These are phyloP conservation scores for Poecilia latipinna DNA, from an alignment of 2,113 vertebrate genomes.

Conservation along the genomic window DNA sequence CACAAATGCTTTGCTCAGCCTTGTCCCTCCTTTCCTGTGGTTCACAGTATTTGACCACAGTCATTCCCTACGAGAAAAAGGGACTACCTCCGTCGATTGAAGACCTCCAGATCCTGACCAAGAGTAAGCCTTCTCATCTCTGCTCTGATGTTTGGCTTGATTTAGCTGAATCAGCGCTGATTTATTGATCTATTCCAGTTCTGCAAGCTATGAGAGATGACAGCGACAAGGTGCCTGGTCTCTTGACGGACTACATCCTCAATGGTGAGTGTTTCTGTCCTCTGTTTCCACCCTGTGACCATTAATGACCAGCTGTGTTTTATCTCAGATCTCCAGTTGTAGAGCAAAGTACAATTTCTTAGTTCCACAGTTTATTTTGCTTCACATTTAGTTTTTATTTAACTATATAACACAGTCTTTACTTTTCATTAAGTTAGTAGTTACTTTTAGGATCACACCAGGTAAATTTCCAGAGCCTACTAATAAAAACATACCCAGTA, in stretches of 20 bases:
- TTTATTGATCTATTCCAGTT: conserved; percentile 75
- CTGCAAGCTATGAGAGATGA: conserved; percentile 95
- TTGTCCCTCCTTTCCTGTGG: neutral
- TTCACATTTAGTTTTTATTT: too few relatives aligned
- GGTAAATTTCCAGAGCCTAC: too few relatives aligned
- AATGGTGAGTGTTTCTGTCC: conserved; percentile 83
- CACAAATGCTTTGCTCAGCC: neutral
- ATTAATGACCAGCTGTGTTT: neutral
- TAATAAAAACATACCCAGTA: too few relatives aligned
- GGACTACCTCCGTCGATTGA: conserved; percentile 89
- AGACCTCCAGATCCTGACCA: conserved; percentile 95
- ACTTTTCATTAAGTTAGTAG: neutral
- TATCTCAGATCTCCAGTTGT: neutral
- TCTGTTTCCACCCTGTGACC: neutral
- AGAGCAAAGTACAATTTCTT: neutral
- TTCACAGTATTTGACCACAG: conserved; percentile 92
- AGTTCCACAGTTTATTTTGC: too few relatives aligned
- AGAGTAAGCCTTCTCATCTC: conserved; percentile 83
- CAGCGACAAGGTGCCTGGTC: conserved; percentile 93
- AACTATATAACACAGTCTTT: neutral
- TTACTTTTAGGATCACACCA: too few relatives aligned
- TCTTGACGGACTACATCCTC: conserved; percentile 97
- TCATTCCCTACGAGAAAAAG: conserved; percentile 97
- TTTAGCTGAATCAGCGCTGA: neutral
- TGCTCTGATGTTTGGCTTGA: neutral